Conservation (phyloP, 53 echinoderm and acorn worm genomes). For the Temnopleurus reevesii region DNA sequence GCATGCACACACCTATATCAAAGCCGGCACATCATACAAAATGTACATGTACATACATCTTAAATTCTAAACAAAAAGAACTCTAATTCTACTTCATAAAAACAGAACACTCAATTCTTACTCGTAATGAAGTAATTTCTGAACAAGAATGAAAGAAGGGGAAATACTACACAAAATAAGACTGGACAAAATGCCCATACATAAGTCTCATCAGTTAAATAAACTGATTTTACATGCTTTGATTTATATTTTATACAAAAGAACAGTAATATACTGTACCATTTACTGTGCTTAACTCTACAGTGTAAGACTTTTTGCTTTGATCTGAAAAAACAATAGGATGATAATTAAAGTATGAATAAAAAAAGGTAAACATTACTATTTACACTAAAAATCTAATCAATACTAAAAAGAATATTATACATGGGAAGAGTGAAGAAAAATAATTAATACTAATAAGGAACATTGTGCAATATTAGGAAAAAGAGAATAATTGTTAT, state of each 20-base stretch:
- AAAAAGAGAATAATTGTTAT: background rate
- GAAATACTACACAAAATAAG: background rate
- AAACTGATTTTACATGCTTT: constrained; percentile 1
- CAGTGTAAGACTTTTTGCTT: constrained; percentile 12
- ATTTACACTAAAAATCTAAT: background rate
- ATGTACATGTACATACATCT: too few relatives aligned
- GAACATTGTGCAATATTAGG: background rate
- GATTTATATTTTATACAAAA: constrained; percentile 15
- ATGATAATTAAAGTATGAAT: background rate
- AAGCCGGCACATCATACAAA: too few relatives aligned
- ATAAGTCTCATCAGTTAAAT: background rate
- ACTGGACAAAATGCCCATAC: constrained; percentile 54
- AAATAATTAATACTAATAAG: too few relatives aligned
- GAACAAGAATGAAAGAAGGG: background rate
- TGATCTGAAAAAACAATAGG: background rate
- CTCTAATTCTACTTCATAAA: too few relatives aligned
- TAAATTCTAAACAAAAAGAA: too few relatives aligned
- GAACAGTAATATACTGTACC: constrained; percentile 62
- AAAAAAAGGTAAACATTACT: background rate
- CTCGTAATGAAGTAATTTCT: too few relatives aligned
- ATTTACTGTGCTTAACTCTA: constrained; percentile 23
- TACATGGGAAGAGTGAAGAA: too few relatives aligned
- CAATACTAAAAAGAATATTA: background rate
- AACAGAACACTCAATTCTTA: too few relatives aligned
- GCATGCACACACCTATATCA: too few relatives aligned